Percentiles rank a stretch among this genome's conserved stretches.
Conservation (phyloP, 2,888 invertebrate genomes). For the Drosophila diplacantha region DNA sequence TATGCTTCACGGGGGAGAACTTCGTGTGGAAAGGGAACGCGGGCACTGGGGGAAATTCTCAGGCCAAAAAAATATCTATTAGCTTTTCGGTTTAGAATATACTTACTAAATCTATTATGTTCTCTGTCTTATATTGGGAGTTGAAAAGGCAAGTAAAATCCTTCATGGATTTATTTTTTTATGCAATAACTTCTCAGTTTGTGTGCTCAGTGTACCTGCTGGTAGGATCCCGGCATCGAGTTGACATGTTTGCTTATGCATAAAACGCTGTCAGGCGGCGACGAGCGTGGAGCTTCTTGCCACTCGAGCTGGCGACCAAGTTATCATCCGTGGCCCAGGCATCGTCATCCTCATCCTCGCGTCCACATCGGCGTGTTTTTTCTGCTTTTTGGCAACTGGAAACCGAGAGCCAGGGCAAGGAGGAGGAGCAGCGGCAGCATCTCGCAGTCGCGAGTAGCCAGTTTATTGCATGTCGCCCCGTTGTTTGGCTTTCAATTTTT, state of each 20-base stretch:
- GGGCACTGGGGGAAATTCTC: background rate
- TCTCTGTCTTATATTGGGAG: background rate
- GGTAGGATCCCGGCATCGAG: conserved; percentile 45
- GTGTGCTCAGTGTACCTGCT: background rate
- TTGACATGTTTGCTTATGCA: conserved; percentile 73
- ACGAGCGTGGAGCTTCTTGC: conserved; percentile 35
- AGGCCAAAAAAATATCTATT: background rate
- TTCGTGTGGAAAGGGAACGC: background rate
- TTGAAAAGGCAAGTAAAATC: background rate
- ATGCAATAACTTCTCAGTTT: fast-evolving
- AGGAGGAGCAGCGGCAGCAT: background rate
- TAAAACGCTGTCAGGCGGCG: conserved; percentile 53
- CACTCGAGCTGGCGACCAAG: conserved; percentile 58
- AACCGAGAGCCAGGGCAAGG: conserved; percentile 7
- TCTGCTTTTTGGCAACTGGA: background rate
- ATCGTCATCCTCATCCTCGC: conserved; percentile 21
- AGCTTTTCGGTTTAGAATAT: background rate
- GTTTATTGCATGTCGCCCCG: conserved; percentile 65
- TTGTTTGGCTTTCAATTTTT: conserved; percentile 70
- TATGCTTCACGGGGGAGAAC: conserved; percentile 38
- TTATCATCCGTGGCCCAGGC: conserved; percentile 60
- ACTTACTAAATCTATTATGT: too few relatives aligned
- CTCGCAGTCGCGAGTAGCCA: conserved; percentile 46
- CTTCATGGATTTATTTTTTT: background rate
- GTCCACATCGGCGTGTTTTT: conserved; percentile 16